Base-by-base conservation (phyloP, 2,113 vertebrate species). In the Amphiprion ocellaris region DNA sequence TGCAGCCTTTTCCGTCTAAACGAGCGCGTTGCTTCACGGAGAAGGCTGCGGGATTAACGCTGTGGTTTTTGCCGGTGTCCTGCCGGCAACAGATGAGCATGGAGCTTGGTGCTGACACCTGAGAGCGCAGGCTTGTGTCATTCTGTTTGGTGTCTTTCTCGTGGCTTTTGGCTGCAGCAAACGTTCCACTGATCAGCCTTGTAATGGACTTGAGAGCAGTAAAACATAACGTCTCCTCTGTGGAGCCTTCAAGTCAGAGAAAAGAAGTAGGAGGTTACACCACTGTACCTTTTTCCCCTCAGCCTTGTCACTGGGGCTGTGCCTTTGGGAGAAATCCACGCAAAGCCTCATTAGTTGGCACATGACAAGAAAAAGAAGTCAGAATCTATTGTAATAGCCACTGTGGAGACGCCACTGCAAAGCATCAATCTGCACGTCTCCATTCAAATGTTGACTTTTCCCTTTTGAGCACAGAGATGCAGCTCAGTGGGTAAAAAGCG, bases 31-130 rank as follows among this genome's bases (percentile, higher is more conserved):
- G 75, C 83, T 84, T 56, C 79, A 53, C 46, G 71, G 81, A 77
- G 69, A 67, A 69, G 74, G 86, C 77, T 84, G 78, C 83, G 54
- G 81, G 87, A 89, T 89, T 83, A 79, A 82, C 65, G 82, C 78
- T 68, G 77, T 79, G 76, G 24, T 71, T 88, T 71, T 69, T 85
- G 87, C 89, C 91, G 90, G 91, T 90, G 89, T 92, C 91, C 87
- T 89, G 89, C 92, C 90, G 92, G 93, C 93, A 94, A 93, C 92
- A 92, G 92, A 94, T 93, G 92, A 90, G 90, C 90, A 79, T 14
- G 81, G 89, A 87, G 87, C 89, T 81, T 68, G 87, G 74, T 80
- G 87, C 87, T 91, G 85, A 89, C 90, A 93, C 93, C 88, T 92
- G 91, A 87, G 84, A 81, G 86, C 58, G 83, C 83, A 83, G 84